phyloP scores from a whole-genome alignment of 2,888 invertebrate genomes.

The Incurvaria masculella region DNA sequence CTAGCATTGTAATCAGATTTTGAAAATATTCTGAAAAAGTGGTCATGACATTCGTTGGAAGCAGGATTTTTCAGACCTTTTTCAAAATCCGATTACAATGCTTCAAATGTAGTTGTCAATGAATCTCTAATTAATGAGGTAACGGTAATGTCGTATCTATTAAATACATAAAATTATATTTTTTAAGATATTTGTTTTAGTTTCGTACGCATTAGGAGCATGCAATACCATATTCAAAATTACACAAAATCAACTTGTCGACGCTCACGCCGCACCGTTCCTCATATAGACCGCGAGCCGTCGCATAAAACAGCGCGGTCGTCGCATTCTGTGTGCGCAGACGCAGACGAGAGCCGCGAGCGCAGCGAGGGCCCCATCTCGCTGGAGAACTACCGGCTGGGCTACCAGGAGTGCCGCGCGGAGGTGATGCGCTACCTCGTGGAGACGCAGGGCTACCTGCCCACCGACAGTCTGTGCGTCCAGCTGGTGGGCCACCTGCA shows the following conservation, averaged over 20 bases:
- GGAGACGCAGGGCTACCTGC: slow-evolving; percentile 77
- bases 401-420: slow-evolving; percentile 88
- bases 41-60: no score
- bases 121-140: no score
- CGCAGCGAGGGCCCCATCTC: slow-evolving; percentile 24
- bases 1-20: no score
- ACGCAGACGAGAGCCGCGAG: slow-evolving; percentile 35
- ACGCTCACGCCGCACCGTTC: slow-evolving; percentile 17
- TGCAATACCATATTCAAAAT: slow-evolving; percentile 19
- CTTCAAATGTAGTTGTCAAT: no score
- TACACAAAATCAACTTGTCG: slow-evolving; percentile 9
- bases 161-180: no score
- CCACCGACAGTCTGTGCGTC: slow-evolving; percentile 77
- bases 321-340: slow-evolving; percentile 28
- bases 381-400: slow-evolving; percentile 66
- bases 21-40: no score
- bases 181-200: slow-evolving; percentile 16
- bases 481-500: slow-evolving; percentile 80
- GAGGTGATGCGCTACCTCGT: slow-evolving; percentile 88
- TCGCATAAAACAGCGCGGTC: slow-evolving; percentile 26
- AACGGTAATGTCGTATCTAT: no score
- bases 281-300: slow-evolving; percentile 34
- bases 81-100: no score
- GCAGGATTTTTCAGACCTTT: no score
- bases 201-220: slow-evolving; percentile 39